Conservation (phyloP, 2,797 vertebrate genomes). For the Cyclopterus lumpus region DNA sequence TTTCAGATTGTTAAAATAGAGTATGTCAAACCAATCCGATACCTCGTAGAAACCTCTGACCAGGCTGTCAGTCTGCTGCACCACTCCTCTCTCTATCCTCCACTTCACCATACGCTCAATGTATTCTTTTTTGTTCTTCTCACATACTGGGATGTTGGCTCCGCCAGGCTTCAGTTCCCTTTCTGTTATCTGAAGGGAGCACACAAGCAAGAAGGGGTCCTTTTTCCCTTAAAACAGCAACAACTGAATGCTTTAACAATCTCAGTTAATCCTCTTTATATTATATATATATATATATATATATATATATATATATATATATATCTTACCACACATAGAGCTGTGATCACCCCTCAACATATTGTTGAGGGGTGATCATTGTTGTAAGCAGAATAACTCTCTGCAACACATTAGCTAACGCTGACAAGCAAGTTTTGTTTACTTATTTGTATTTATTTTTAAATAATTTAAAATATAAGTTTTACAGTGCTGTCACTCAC, state of each 20-base stretch:
- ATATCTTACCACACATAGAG: not conserved
- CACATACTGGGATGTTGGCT: constrained; percentile 91
- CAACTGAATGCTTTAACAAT: not conserved
- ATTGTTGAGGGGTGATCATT: not conserved
- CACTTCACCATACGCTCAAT: constrained; percentile 96
- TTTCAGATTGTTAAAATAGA: not conserved
- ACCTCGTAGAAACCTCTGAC: constrained; percentile 94
- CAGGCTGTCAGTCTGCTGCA: constrained; percentile 93
- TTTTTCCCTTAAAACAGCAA: not conserved
- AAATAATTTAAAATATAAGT: not conserved
- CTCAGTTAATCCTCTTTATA: not conserved
- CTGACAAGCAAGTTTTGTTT: too few species aligned
- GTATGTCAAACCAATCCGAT: not conserved
- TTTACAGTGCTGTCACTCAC: not conserved
- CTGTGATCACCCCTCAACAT: too few species aligned
- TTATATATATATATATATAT: too few species aligned
- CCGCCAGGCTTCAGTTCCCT: constrained; percentile 91
- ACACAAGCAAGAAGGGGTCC: not conserved
- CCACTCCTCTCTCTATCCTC: constrained; percentile 93
- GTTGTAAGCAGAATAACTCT: not conserved
- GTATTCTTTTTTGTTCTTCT: constrained; percentile 96
- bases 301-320: too few species aligned
- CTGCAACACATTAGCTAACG: not conserved
- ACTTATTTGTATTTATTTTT: too few species aligned
- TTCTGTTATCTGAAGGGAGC: constrained; percentile 87